phyloP scores from a whole-genome alignment of 2,888 invertebrate genomes.

The Netelia virgata region DNA sequence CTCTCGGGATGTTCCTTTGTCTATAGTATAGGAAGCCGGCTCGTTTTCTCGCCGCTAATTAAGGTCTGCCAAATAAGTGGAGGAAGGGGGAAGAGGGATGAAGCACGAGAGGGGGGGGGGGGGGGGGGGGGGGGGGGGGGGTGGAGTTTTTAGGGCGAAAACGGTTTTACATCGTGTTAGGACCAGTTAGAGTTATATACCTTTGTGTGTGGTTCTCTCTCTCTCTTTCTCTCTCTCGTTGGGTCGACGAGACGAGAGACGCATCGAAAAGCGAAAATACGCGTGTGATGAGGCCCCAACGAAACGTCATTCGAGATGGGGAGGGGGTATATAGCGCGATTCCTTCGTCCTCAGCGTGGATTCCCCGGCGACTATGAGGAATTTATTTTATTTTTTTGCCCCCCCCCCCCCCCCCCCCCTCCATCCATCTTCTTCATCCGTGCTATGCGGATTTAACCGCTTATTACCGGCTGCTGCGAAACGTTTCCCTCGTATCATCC shows the following conservation, averaged over 20 bases:
- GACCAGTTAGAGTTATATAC: slow-evolving; percentile 73
- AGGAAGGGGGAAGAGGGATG: too few relatives aligned
- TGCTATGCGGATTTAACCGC: slow-evolving; percentile 30
- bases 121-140: slow-evolving; percentile 59
- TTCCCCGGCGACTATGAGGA: slow-evolving; percentile 25
- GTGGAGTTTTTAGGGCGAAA: slow-evolving; percentile 72
- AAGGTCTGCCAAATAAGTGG: slow-evolving; percentile 61
- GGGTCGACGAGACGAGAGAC: slow-evolving; percentile 10
- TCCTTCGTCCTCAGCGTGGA: slow-evolving; percentile 12
- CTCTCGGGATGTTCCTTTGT: slow-evolving; percentile 62
- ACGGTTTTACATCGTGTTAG: slow-evolving; percentile 75
- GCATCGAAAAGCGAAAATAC: slow-evolving; percentile 20
- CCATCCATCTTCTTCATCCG: neutral
- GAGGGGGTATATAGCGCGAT: neutral
- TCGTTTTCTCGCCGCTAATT: slow-evolving; percentile 70
- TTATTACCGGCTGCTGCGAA: slow-evolving; percentile 10
- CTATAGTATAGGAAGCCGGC: slow-evolving; percentile 65
- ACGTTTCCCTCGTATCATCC: neutral
- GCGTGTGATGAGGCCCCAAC: slow-evolving; percentile 13
- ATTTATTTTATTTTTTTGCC: neutral
- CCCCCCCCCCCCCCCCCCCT: neutral
- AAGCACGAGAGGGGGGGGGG: slow-evolving; percentile 54
- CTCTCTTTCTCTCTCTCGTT: slow-evolving; percentile 23
- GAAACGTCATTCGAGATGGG: neutral
- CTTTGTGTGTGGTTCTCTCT: slow-evolving; percentile 37